phyloP scores from a whole-genome alignment of 2,113 vertebrate genomes.

The Macroglossus sobrinus region DNA sequence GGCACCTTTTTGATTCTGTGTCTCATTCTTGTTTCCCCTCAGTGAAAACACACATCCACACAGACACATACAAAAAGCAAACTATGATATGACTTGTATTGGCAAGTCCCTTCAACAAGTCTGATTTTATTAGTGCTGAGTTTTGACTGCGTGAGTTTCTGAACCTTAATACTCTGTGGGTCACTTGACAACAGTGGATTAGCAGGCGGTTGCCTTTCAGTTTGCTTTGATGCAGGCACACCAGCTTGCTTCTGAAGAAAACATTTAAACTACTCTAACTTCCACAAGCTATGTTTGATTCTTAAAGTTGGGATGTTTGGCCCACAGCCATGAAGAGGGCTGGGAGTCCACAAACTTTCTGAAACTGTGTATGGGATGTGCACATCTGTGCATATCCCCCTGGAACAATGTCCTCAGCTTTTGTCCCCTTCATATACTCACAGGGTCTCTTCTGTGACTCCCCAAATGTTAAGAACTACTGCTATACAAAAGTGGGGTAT shows the following conservation, averaged over 20 bases:
- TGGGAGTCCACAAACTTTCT: not conserved
- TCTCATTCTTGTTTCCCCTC: not conserved
- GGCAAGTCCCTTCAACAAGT: not conserved
- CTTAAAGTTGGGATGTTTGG: not conserved
- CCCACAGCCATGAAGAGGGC: not conserved
- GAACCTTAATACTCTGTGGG: not conserved
- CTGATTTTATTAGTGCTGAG: not conserved
- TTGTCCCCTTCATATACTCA: not conserved
- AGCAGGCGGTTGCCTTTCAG: not conserved
- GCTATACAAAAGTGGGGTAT: not conserved
- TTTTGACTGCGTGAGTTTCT: too few species aligned
- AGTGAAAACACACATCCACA: not conserved
- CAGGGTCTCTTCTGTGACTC: not conserved
- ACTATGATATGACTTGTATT: not conserved
- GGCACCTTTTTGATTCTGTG: not conserved
- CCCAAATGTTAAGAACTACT: not conserved
- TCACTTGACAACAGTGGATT: fast-evolving
- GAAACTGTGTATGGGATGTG: not conserved
- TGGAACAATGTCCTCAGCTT: not conserved
- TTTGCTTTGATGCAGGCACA: not conserved
- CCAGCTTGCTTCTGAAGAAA: not conserved
- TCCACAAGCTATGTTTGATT: fast-evolving
- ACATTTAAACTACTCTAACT: not conserved
- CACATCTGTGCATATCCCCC: fast-evolving
- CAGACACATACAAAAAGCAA: too few species aligned